Percentiles rank a stretch among this genome's conserved stretches.
Evolutionary conservation across 2,888 invertebrate species (phyloP).

Genomic region (Aleiodes testaceus): DNA sequence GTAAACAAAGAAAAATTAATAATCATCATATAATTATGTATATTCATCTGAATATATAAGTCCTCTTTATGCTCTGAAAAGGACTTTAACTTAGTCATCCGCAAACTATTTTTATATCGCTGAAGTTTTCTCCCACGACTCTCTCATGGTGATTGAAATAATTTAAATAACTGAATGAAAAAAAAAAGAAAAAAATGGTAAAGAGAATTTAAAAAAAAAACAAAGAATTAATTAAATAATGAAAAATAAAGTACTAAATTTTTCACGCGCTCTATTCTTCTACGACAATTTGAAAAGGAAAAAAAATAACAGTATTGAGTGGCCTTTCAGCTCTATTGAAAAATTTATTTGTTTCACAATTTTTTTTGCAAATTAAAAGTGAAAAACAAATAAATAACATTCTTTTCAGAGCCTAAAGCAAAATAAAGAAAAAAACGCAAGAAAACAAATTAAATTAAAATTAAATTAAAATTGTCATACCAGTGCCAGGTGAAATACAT

Average conservation of each 20-base stretch:
- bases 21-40: not conserved
- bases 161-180: constrained; percentile 14
- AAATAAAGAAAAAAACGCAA: constrained; percentile 38
- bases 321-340: constrained; percentile 21
- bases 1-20: constrained; percentile 33
- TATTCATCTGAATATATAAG: constrained; percentile 37
- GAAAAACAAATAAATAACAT: constrained; percentile 40
- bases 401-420: constrained; percentile 52
- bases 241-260: not conserved
- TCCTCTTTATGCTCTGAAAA: constrained; percentile 54
- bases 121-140: constrained; percentile 47
- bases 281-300: constrained; percentile 22
- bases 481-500: constrained; percentile 53
- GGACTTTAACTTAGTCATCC: constrained; percentile 49
- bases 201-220: not conserved
- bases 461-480: constrained; percentile 39
- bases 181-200: not conserved
- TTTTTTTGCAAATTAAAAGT: constrained; percentile 17
- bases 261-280: constrained; percentile 32
- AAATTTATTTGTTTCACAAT: constrained; percentile 15
- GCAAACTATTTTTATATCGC: constrained; percentile 56
- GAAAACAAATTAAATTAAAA: constrained; percentile 2
- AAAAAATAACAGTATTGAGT: constrained; percentile 22
- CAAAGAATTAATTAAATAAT: constrained; percentile 7
- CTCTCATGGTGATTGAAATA: constrained; percentile 34